Evolutionary conservation across 2,113 vertebrate species (phyloP).

Genomic region (Riparia riparia): DNA sequence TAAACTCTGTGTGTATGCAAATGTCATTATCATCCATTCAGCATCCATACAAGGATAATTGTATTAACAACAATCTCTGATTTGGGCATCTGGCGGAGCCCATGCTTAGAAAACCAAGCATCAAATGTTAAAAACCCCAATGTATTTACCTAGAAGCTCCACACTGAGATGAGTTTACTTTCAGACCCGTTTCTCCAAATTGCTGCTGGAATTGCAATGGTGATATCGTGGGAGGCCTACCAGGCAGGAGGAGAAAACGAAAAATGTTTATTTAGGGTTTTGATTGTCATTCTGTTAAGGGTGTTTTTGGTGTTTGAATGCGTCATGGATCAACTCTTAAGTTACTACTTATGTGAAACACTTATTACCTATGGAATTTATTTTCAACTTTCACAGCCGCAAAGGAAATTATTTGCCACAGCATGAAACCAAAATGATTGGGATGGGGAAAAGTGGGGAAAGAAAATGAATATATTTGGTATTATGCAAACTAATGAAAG

Average conservation of each 20-base stretch:
- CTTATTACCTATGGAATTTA: neutral
- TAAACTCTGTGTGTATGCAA: slow-evolving; percentile 27
- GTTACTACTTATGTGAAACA: neutral
- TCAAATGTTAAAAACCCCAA: neutral
- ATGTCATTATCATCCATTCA: slow-evolving; percentile 53
- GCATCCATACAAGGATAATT: neutral
- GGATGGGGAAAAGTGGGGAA: neutral
- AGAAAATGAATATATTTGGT: neutral
- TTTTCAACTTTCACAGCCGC: neutral
- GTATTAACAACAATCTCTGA: slow-evolving; percentile 19
- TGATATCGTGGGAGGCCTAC: neutral
- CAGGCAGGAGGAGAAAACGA: neutral
- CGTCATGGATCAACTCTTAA: neutral
- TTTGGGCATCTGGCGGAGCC: slow-evolving; percentile 23
- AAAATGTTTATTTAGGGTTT: neutral
- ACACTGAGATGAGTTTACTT: neutral
- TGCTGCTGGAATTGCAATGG: neutral
- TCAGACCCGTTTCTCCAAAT: neutral
- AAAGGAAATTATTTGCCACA: neutral
- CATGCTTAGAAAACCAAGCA: neutral
- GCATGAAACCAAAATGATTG: slow-evolving; percentile 16
- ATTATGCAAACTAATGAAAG: neutral
- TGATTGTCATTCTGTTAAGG: neutral
- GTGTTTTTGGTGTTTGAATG: neutral
- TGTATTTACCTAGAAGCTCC: neutral